Conservation (phyloP, 2,113 vertebrate genomes). For the Zosterops japonicus region DNA sequence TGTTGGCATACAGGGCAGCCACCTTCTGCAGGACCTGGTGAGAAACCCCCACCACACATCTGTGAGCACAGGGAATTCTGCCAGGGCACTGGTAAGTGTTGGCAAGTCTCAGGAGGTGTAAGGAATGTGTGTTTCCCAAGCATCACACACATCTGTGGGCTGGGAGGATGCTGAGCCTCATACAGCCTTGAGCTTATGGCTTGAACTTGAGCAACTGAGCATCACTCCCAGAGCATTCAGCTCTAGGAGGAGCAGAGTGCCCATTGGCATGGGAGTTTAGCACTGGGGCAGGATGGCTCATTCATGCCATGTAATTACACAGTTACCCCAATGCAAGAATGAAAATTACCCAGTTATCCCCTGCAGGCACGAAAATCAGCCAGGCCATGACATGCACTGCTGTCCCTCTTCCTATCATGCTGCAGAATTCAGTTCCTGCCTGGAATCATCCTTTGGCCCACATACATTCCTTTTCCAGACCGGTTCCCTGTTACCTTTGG, state of each 20-base stretch:
- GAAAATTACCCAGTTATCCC: neutral
- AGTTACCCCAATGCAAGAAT: neutral
- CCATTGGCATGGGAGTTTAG: fast-evolving
- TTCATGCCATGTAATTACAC: neutral
- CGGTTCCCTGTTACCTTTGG: conserved; percentile 40
- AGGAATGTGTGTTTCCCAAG: neutral
- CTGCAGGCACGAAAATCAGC: neutral
- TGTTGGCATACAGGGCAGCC: conserved; percentile 71
- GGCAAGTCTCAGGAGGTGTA: neutral
- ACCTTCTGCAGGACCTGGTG: conserved; percentile 71
- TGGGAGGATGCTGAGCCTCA: neutral
- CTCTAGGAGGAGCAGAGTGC: neutral
- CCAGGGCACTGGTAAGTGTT: neutral
- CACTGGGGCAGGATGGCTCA: neutral
- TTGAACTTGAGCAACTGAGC: neutral
- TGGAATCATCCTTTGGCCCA: neutral
- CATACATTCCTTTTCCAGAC: neutral
- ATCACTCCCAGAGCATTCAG: neutral
- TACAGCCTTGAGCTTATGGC: neutral
- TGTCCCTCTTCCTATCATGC: fast-evolving
- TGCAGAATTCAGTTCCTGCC: neutral
- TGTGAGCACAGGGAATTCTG: neutral
- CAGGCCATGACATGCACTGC: neutral
- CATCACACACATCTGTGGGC: fast-evolving
- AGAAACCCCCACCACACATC: neutral